A percentile compares a stretch with the other conserved stretches of the same genome.
Evolutionary conservation across 1,140 invertebrate genomes (phyloP).

Genomic region (Ostrea denselamellosa): DNA sequence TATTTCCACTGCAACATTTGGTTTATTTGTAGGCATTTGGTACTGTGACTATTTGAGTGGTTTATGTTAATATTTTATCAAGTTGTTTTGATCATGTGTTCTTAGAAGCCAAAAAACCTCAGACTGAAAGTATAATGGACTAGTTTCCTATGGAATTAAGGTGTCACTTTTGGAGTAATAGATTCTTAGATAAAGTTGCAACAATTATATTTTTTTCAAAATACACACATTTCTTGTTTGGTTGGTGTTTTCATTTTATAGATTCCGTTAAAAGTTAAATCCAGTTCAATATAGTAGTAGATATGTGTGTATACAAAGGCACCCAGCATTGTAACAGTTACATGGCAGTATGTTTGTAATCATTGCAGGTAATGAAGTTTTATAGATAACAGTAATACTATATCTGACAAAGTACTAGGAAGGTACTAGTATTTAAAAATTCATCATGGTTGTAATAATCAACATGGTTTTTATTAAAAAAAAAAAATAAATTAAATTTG

Average conservation of each 20-base stretch:
- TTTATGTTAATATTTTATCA: not conserved
- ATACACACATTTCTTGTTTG: too few relatives aligned
- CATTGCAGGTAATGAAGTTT: not conserved
- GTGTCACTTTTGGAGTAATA: too few relatives aligned
- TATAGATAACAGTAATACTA: not conserved
- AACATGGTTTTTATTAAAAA: not conserved
- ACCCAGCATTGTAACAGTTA: too few relatives aligned
- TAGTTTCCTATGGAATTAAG: too few relatives aligned
- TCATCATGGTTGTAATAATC: slow-evolving; percentile 30
- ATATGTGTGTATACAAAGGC: too few relatives aligned
- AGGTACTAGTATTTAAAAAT: not conserved
- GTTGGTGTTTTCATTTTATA: too few relatives aligned
- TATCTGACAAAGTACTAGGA: not conserved
- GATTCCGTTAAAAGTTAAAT: too few relatives aligned
- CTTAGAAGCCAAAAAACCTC: too few relatives aligned
- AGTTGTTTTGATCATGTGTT: not conserved
- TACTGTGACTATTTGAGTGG: not conserved
- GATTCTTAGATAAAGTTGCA: too few relatives aligned
- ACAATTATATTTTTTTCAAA: too few relatives aligned
- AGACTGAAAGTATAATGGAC: too few relatives aligned
- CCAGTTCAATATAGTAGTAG: too few relatives aligned
- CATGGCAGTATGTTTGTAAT: not conserved
- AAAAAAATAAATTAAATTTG: slow-evolving; percentile 23
- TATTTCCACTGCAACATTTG: not conserved
- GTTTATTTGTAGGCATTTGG: not conserved